Evolutionary conservation across 2,888 invertebrate species (phyloP).

Genomic region (Lomographa bimaculata): DNA sequence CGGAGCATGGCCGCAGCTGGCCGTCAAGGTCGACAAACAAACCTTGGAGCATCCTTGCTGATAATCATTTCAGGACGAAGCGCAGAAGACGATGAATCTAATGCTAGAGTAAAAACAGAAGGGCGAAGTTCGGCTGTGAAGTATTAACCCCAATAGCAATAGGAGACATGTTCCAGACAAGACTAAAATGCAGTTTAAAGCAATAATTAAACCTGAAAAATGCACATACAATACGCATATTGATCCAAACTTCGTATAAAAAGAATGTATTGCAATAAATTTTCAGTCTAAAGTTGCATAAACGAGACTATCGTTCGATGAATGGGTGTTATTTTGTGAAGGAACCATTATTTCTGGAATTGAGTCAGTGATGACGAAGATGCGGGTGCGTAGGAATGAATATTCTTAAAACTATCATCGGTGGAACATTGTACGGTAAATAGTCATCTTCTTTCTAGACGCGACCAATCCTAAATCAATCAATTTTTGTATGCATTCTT

Average conservation of each 20-base stretch:
- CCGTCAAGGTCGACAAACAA: constrained; percentile 70
- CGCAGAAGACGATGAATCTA: neutral
- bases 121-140: too few species aligned
- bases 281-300: too few species aligned
- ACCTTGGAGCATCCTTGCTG: constrained; percentile 45
- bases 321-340: constrained; percentile 21
- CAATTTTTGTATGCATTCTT: too few species aligned
- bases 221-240: too few species aligned
- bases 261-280: too few species aligned
- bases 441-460: constrained; percentile 30
- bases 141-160: too few species aligned
- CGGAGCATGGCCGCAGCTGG: constrained; percentile 46
- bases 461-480: constrained; percentile 1
- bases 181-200: too few species aligned
- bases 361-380: constrained; percentile 54
- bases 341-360: constrained; percentile 52
- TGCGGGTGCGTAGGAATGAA: constrained; percentile 50
- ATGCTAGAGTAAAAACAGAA: too few species aligned
- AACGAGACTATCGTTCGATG: constrained; percentile 6
- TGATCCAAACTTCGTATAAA: too few species aligned
- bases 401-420: constrained; percentile 32
- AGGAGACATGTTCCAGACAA: too few species aligned
- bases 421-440: constrained; percentile 27
- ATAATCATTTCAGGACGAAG: constrained; percentile 1
- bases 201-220: too few species aligned